Evolutionary conservation across 2,113 vertebrate species (phyloP), one percentile per base, ranked within the genome.

Genomic region (Chamaetylas fuelleborni): DNA sequence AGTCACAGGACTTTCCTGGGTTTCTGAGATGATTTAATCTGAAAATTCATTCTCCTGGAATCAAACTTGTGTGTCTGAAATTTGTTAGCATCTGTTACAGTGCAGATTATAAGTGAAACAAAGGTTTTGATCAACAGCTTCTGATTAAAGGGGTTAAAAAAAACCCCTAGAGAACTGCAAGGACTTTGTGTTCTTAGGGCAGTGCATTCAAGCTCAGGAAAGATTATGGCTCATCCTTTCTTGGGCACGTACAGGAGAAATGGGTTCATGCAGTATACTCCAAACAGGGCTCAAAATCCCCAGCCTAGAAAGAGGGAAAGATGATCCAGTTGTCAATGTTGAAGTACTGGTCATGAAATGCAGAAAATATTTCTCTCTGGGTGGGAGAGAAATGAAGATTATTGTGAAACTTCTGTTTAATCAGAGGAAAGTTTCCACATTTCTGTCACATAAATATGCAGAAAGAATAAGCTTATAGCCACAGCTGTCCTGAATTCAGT

Each of bases 391-490:
- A 95, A 57, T 74, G 12, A 90, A 64, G 31, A 88, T n/a, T 54
- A 45, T 88, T 93, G 76, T 84, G 69, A 92, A 96, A 95, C 64
- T 76, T 86, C 64, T 92, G 56, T 77, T 88, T 90, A 96, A 88
- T 88, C 47, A 65, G 82, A 90, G 42, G 47, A 83, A 48, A 79
- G 53, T 80, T 93, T 92, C 88, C 80, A 84, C 82, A 76, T 90
- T 96, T 93, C 92, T 94, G 76, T 90, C 92, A 93, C 65, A 79
- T 60, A 94, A 96, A 74, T 88, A 96, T 74, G 85, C 57, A 81
- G 78, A 87, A 92, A 87, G 84, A 28, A 87, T 95, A 86, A 94
- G 56, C 79, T 64, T 84, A 86, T 78, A 81, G 82, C 79, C 88
- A 93, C 92, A 94, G 82, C 93, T 93, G 79, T 92, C 90, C 76